Base-by-base conservation (phyloP, 2,797 vertebrate species). In the Sylvia borin region DNA sequence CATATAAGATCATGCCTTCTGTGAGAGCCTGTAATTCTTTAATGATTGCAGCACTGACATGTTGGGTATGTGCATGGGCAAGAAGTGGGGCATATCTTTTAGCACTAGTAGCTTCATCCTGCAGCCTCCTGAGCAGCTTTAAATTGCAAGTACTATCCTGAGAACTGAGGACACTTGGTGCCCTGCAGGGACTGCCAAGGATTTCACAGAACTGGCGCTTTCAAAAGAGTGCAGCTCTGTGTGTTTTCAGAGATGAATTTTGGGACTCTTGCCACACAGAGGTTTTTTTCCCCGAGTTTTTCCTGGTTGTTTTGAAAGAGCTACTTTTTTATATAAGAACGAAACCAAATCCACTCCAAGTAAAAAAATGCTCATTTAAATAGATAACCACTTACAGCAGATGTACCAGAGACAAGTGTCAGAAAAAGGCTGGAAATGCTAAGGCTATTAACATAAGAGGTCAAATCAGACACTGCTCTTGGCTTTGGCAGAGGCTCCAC, bases 191-290 rank as follows among this genome's bases (percentile, higher is more conserved):
- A n/a, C 77, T 96, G 87, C 87, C 94, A 93, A 90, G 74, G 90
- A 72, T 96, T 93, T 95, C 85, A 84, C 76, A 87, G 83, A 85
- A 89, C 68, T 71, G 90, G 77, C 67, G 36, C 74, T 94, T 75
- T 68, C 38, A 65, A 77, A 95, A 93, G 89, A 92, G 73, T 84
- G 66, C 67, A 88, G 74, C 80, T 82, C 74, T 93, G 66, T 96
- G 94, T 67, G 88, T 72, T 95, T 94, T 93, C 85, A 92, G 90
- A 87, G 93, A 95, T 89, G 84, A 92, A 92, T 96, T 94, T 96
- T 70, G 84, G 90, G 90, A 94, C 86, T 87, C 51, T 51, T 80
- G 92, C 95, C 95, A 94, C 83, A 82, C 74, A 72, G 81, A 90
- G 91, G 77, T 25, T 85, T 96, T 96, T 91, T 96, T 91, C 58